Evolutionary conservation across 2,113 vertebrate species (phyloP), one percentile per base, ranked within the genome.

Genomic region (Andinoacara biseriatus): DNA sequence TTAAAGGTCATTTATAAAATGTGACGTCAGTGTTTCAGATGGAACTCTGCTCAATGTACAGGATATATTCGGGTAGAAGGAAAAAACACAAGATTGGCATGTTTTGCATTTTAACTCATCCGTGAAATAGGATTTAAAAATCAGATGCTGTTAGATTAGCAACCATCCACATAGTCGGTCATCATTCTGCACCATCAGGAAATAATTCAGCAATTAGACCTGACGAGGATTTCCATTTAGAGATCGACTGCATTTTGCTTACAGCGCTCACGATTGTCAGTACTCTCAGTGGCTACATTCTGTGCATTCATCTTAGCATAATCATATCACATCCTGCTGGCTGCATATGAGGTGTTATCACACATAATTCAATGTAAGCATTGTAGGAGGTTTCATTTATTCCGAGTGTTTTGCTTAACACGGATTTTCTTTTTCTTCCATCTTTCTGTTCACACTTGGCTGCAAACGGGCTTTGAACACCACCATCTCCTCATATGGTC

Each of bases 391-490:
- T 31, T 69, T 29, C 4, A 46, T 69, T 83, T 57, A 22, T 60
- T 78, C 54, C 46, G 76, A 52, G 80, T 69, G 3, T 49, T 78
- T 80, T 17, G 7, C 63, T 43, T 24, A 52, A 80, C 60, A 58
- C 15, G n/a, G 15, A 82, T 67, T 75, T 58, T 43, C 82, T 33
- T 79, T 80, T 80, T 81, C 72, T 24, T 49, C 61, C 24, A 33
- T 62, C 35, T 74, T 33, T 76, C 57, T 65, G 49, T 89, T 91
- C 65, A 91, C 63, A 69, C 76, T 76, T 58, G 83, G 76, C 77
- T 38, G 57, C 57, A 43, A 52, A 60, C 40, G 33, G 77, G 69
- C 78, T 85, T 74, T 31, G 74, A 89, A 78, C 63, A 86, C 81
- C 61, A 83, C 79, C 85, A 86, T 86, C 75, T 78, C 49, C 24